Conservation (phyloP, 2,888 invertebrate species). For the Mimachlamys varia region DNA sequence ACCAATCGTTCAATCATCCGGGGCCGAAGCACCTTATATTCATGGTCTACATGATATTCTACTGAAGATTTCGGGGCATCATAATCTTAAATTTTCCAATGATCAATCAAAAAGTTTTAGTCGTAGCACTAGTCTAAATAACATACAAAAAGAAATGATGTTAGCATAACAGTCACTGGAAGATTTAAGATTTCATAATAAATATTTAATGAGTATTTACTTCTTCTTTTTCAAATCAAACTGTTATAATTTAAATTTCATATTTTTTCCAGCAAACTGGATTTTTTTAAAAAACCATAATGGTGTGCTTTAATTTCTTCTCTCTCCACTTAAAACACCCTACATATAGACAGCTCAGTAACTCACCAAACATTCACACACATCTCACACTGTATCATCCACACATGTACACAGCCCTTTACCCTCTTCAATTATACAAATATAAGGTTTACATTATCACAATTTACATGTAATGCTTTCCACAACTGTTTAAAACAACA, state of each 20-base stretch:
- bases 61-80: background rate
- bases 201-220: background rate
- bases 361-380: too few relatives aligned
- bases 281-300: too few relatives aligned
- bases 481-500: too few relatives aligned
- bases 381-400: too few relatives aligned
- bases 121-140: conserved; percentile 16
- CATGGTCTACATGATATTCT: background rate
- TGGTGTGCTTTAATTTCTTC: too few relatives aligned
- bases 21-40: background rate
- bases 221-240: background rate
- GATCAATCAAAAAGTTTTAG: background rate
- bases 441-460: too few relatives aligned
- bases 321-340: background rate
- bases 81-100: background rate
- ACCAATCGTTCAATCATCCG: background rate
- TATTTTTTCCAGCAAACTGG: too few relatives aligned
- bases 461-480: too few relatives aligned
- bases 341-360: background rate
- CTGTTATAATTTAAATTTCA: background rate
- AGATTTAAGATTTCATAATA: background rate
- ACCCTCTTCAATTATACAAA: too few relatives aligned
- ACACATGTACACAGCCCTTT: too few relatives aligned
- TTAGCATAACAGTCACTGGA: too few relatives aligned
- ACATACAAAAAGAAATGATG: background rate